Evolutionary conservation across 2,888 invertebrate genomes (phyloP).

Genomic region (Stenchaetothrips biformis): DNA sequence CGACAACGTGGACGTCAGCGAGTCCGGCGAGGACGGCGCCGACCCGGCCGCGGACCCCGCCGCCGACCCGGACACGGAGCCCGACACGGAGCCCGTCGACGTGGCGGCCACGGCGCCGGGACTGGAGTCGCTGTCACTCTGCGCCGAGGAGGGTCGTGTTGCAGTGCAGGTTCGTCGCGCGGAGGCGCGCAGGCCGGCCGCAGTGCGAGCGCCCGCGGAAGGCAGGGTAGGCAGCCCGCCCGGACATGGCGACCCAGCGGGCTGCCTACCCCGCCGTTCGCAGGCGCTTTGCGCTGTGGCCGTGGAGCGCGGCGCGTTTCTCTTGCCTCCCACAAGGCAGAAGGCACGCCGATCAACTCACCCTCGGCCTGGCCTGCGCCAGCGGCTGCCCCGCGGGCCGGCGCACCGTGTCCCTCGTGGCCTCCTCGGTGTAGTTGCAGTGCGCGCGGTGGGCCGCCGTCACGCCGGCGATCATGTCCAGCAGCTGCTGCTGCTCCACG

Average conservation of each 20-base stretch:
- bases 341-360: neutral
- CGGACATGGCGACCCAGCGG: too few species aligned
- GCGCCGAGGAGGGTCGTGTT: neutral
- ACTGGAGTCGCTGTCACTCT: neutral
- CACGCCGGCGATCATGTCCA: slow-evolving; percentile 69
- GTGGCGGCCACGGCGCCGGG: neutral
- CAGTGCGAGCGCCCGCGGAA: too few species aligned
- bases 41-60: neutral
- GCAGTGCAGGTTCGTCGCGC: neutral
- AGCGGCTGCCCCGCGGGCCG: slow-evolving; percentile 32
- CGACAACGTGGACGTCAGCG: neutral
- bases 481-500: slow-evolving; percentile 14
- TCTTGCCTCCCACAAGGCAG: too few species aligned
- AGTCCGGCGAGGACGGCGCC: slow-evolving; percentile 19
- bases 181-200: neutral
- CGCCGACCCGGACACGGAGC: neutral
- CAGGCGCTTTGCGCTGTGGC: too few species aligned
- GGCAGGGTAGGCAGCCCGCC: too few species aligned
- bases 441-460: slow-evolving; percentile 81
- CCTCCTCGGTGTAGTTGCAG: slow-evolving; percentile 84
- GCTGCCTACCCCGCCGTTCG: too few species aligned
- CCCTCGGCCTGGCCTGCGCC: neutral
- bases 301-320: too few species aligned
- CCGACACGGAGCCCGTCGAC: neutral
- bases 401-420: slow-evolving; percentile 62